Conservation (phyloP, 2,113 vertebrate species). For the Orientallactaga bullata region DNA sequence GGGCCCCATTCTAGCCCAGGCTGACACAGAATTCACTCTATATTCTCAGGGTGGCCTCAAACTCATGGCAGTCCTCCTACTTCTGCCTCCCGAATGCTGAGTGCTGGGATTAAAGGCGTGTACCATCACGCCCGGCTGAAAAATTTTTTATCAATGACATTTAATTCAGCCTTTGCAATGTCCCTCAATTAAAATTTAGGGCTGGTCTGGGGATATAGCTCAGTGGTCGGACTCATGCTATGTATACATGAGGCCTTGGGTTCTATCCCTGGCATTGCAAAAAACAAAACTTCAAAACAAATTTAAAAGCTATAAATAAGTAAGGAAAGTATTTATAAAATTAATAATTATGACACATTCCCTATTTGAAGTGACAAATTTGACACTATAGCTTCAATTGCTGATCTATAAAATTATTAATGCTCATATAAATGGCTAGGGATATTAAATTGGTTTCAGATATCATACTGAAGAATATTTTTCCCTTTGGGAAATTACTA, state of each 20-base stretch:
- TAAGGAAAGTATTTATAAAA: constrained; percentile 39
- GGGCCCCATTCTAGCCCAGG: too few relatives aligned
- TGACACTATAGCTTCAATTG: constrained; percentile 30
- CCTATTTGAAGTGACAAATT: constrained; percentile 54
- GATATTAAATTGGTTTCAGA: constrained; percentile 44
- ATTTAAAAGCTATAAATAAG: constrained; percentile 25
- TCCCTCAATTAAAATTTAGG: constrained; percentile 31
- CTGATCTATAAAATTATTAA: neutral
- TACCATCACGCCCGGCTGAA: too few relatives aligned
- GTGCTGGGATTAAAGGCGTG: too few relatives aligned
- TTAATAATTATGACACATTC: neutral
- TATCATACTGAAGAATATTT: neutral
- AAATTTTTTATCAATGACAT: constrained; percentile 7
- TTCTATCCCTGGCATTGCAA: neutral
- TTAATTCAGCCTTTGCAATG: constrained; percentile 34
- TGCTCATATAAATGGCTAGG: constrained; percentile 19
- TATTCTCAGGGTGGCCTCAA: too few relatives aligned
- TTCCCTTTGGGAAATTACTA: constrained; percentile 45
- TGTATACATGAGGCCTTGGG: neutral
- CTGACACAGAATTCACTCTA: too few relatives aligned
- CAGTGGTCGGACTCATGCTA: neutral
- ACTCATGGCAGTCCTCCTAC: too few relatives aligned
- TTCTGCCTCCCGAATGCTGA: too few relatives aligned
- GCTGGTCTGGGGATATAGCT: neutral
- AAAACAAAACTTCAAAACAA: constrained; percentile 9